Base-by-base conservation (phyloP, 2,113 vertebrate species). In the Passer montanus region DNA sequence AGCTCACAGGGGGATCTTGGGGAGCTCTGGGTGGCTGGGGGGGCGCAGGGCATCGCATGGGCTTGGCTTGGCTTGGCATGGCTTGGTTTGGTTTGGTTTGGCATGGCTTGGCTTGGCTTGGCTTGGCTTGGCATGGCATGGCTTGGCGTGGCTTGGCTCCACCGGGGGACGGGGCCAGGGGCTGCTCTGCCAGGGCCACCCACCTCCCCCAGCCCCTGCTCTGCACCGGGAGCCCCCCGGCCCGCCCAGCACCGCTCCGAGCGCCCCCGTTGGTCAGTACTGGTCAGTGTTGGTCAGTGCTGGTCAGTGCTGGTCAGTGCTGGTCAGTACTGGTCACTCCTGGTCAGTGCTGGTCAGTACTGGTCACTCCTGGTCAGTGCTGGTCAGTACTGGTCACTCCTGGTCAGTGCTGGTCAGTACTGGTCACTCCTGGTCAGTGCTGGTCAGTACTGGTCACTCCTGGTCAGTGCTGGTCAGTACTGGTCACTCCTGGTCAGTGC, bases 211-310 rank as follows among this genome's bases (percentile, higher is more conserved):
- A 10, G 23, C 30, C 44, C 33, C 33, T 8, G 35, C 55, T 49
- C 55, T 6, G 28, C 35, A 4, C 21, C 4, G 1, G 39, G 21
- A 70, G 8, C 46, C 50, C 30, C 19, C 0, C 60, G 33, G 60
- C 75, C 27, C 3, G 0, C 35, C 66, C 79, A 28, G 31, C 60
- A 8, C 1, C 55, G 23, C 4, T 1, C 59, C 28, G 11, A 11
- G 64, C 10, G 26, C 46, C 41, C 64, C 28, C 22, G n/a, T n/a
- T n/a, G 50, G 50, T 28, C 50, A 30, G 15, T 7, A 1, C 23
- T 41, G 39, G 39, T 41, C 39, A 41, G 13, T 4, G 3, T 6
- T 12, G 28, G 16, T 18, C 37, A 28, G 37, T 3, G 1, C 6
- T 28, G 26, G 17, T 20, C 37, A 30, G 18, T 2, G 1, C 11